phyloP scores from a whole-genome alignment of 2,888 invertebrate genomes.

The Hirudinaria manillensis region DNA sequence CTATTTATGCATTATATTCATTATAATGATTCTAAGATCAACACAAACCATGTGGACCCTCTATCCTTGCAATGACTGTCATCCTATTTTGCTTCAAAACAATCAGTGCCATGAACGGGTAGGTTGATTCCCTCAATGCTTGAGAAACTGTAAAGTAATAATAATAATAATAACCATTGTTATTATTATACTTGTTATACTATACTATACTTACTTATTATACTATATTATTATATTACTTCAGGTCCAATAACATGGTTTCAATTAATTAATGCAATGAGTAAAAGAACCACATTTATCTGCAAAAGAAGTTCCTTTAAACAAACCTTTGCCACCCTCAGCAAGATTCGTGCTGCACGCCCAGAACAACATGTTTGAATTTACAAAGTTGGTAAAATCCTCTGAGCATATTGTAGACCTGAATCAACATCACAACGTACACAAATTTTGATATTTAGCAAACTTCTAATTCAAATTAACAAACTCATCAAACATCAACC shows the following conservation, averaged over 20 bases:
- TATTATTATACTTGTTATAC: too few relatives aligned
- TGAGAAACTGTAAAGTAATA: slow-evolving; percentile 65
- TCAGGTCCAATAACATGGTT: slow-evolving; percentile 5
- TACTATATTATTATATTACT: neutral
- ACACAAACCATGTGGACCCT: slow-evolving; percentile 67
- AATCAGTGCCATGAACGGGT: slow-evolving; percentile 82
- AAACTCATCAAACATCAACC: too few relatives aligned
- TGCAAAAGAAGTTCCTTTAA: neutral
- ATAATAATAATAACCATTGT: neutral
- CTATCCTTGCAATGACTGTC: slow-evolving; percentile 82
- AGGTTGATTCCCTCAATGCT: slow-evolving; percentile 73
- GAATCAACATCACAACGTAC: neutral
- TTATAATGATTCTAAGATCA: neutral
- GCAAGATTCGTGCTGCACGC: slow-evolving; percentile 79
- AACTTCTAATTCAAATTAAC: too few relatives aligned
- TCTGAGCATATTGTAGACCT: slow-evolving; percentile 18
- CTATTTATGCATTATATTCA: too few relatives aligned
- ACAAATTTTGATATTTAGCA: too few relatives aligned
- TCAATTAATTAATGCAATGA: neutral
- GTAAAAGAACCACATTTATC: neutral
- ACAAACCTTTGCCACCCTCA: slow-evolving; percentile 73
- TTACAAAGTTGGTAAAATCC: slow-evolving; percentile 23
- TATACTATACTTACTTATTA: too few relatives aligned
- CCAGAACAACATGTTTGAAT: slow-evolving; percentile 68
- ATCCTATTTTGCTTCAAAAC: slow-evolving; percentile 83